A percentile compares a stretch with the other conserved stretches of the same genome.
phyloP scores from a whole-genome alignment of 2,113 vertebrate genomes.

The Cyprinodon tularosa region DNA sequence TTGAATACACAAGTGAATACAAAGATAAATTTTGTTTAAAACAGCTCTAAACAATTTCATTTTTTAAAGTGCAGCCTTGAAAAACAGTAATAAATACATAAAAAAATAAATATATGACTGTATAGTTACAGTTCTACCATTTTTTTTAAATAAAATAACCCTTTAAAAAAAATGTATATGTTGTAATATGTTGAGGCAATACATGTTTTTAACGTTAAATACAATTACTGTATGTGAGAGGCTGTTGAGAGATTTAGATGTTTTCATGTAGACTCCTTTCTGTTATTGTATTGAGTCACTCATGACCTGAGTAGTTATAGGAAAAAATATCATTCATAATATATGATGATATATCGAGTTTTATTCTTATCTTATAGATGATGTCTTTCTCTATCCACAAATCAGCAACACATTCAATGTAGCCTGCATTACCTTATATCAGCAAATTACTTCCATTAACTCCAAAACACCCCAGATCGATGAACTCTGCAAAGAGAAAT shows the following conservation, averaged over 20 bases:
- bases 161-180: no score
- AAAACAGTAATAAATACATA: no score
- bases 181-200: neutral
- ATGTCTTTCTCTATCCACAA: conserved; percentile 42
- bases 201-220: neutral
- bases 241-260: conserved; percentile 9
- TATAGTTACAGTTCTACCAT: no score
- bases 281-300: conserved; percentile 23
- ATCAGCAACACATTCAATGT: conserved; percentile 48
- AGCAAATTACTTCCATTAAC: conserved; percentile 55
- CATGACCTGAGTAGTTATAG: conserved; percentile 28
- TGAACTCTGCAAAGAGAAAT: conserved; percentile 53
- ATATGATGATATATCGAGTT: conserved; percentile 32
- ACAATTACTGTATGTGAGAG: neutral
- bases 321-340: conserved; percentile 17
- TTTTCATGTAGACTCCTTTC: conserved; percentile 4
- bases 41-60: no score
- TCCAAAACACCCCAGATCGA: conserved; percentile 52
- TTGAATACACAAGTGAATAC: no score
- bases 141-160: no score
- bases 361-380: conserved; percentile 34
- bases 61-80: no score
- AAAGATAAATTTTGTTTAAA: no score
- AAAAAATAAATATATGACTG: no score
- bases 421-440: conserved; percentile 57